Percentiles rank a stretch among this genome's conserved stretches.
These are phyloP conservation scores for Sarcophaga rosellei DNA, from an alignment of 2,888 invertebrate species.

Conservation along the genomic window DNA sequence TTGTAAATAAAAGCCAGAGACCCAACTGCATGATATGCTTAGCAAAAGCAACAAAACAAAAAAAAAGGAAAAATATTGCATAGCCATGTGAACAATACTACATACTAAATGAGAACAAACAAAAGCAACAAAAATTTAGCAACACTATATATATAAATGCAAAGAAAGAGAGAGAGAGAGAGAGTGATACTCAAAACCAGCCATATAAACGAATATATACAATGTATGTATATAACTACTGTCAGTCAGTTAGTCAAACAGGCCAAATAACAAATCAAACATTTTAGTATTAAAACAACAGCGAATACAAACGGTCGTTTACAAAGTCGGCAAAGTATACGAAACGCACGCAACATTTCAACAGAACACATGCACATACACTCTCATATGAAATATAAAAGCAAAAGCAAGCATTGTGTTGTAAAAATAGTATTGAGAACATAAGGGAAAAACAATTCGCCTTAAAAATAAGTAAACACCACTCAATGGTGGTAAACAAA, in stretches of 20 bases:
- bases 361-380: neutral
- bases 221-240: neutral
- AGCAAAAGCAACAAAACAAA: neutral
- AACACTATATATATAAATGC: neutral
- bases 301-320: conserved; percentile 66
- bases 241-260: conserved; percentile 43
- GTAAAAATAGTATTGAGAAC: neutral
- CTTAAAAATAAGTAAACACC: neutral
- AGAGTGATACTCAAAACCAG: neutral
- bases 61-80: neutral
- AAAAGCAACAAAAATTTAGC: conserved; percentile 16
- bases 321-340: neutral
- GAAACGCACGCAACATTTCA: conserved; percentile 2
- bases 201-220: neutral
- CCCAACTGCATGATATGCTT: conserved; percentile 43
- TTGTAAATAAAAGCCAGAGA: conserved; percentile 31
- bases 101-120: conserved; percentile 3
- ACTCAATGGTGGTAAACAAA: conserved; percentile 42
- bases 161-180: neutral
- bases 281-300: conserved; percentile 68
- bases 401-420: neutral
- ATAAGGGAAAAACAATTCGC: conserved; percentile 11
- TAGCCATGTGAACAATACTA: neutral
- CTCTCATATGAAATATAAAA: neutral
- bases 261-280: conserved; percentile 50